A percentile compares a stretch with the other conserved stretches of the same genome.
Evolutionary conservation across 2,797 vertebrate species (phyloP).

Genomic region (Remorina albescens): DNA sequence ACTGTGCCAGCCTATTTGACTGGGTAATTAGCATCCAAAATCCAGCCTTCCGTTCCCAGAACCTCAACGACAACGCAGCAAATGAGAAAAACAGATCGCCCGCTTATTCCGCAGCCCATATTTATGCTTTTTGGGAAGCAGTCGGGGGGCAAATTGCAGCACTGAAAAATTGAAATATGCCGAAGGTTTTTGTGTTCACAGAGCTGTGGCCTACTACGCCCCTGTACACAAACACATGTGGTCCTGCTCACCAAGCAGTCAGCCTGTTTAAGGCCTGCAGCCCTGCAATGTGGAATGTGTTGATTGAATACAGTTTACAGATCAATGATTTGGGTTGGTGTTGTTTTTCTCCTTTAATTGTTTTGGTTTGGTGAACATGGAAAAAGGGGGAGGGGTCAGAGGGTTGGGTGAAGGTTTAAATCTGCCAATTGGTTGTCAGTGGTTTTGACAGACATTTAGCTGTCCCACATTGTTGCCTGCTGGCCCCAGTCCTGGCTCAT

Average conservation of each 20-base stretch:
- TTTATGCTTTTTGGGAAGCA: slow-evolving; percentile 72
- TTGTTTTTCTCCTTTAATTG: slow-evolving; percentile 58
- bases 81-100: slow-evolving; percentile 79
- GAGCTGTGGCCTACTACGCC: slow-evolving; percentile 67
- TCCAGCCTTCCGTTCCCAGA: slow-evolving; percentile 75
- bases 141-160: slow-evolving; percentile 72
- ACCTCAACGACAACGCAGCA: slow-evolving; percentile 69
- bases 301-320: slow-evolving; percentile 69
- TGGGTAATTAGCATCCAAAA: slow-evolving; percentile 77
- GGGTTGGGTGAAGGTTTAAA: neutral
- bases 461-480: slow-evolving; percentile 46
- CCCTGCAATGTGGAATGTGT: slow-evolving; percentile 66
- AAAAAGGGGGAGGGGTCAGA: slow-evolving; percentile 2
- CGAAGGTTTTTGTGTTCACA: slow-evolving; percentile 76
- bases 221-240: slow-evolving; percentile 73
- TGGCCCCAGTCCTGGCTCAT: slow-evolving; percentile 44
- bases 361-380: slow-evolving; percentile 60
- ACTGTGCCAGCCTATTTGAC: slow-evolving; percentile 71
- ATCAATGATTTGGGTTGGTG: slow-evolving; percentile 46
- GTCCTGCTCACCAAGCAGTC: slow-evolving; percentile 54
- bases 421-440: slow-evolving; percentile 29
- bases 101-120: slow-evolving; percentile 65
- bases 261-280: slow-evolving; percentile 41
- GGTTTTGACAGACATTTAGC: slow-evolving; percentile 61
- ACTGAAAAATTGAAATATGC: slow-evolving; percentile 73